phyloP scores from a whole-genome alignment of 1,140 invertebrate genomes.

The Ceratina australensis region DNA sequence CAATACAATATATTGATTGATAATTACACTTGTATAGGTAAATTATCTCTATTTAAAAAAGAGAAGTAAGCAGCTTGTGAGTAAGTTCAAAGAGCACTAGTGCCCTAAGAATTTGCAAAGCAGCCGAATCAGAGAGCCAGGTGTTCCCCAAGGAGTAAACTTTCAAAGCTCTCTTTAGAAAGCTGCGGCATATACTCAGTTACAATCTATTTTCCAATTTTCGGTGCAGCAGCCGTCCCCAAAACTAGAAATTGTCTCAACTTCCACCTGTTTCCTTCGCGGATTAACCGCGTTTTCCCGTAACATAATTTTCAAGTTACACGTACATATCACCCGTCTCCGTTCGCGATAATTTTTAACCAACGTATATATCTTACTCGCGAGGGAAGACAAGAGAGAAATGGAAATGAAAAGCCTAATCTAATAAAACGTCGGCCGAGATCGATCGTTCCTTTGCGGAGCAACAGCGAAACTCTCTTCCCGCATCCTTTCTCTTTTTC shows the following conservation, averaged over 20 bases:
- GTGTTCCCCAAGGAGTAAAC: neutral
- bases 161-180: neutral
- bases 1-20: no score
- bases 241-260: neutral
- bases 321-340: neutral
- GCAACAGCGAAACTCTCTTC: conserved; percentile 9
- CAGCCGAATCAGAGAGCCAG: neutral
- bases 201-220: conserved; percentile 1
- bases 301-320: neutral
- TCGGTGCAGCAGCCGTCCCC: neutral
- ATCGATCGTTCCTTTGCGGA: conserved; percentile 1
- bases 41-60: no score
- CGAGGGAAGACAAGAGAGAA: neutral
- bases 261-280: no score
- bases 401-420: conserved; percentile 13
- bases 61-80: no score
- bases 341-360: neutral
- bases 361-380: no score
- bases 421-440: conserved; percentile 29
- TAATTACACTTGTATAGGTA: no score
- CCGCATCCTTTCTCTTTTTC: neutral
- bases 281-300: no score
- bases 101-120: no score
- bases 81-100: no score
- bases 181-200: neutral